Evolutionary conservation across 1,140 invertebrate species (phyloP), one percentile per base, ranked within the genome.

Genomic region (Caligus rogercresseyi): DNA sequence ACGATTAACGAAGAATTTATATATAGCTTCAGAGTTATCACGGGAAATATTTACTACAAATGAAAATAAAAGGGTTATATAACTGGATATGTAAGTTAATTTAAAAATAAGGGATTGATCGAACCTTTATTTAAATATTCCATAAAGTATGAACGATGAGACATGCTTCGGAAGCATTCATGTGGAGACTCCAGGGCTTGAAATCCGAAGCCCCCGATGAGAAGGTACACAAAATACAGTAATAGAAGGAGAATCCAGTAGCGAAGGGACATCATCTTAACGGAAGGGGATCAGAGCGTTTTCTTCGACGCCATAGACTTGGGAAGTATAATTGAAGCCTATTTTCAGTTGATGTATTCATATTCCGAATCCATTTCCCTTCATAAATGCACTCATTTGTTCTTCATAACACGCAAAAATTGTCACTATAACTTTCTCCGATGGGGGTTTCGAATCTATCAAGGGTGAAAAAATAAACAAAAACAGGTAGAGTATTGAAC

Each of bases 241-340:
- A 60, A 20, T 14, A 60, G 57, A 18, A 60, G 18, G 26, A 43
- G 24, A 25, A 60, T 31, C 57, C 57, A 60, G n/a, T 25, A 18
- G 13, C 23, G 18, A 60, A 60, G n/a, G 14, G 57, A 60, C 57
- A 60, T 60, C 18, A 60, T 60, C 15, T 16, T 56, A 7, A 11
- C 7, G n/a, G 31, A n/a, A 43, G n/a, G 31, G 31, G n/a, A 43
- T 43, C n/a, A 43, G n/a, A 11, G 31, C 31, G 31, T 43, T n/a
- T 43, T 43, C 31, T 43, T 11, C 31, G 31, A 11, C 31, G 31
- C 7, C 31, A n/a, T n/a, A 43, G 31, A 43, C n/a, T 43, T n/a
- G 31, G n/a, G n/a, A 43, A 43, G n/a, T 43, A 43, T 43, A 7
- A 11, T 43, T 43, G 31, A 43, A 43, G 7, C n/a, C 31, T 7